Percentiles rank a stretch among this genome's conserved stretches.
Evolutionary conservation across 2,797 vertebrate genomes (phyloP).

Genomic region (Aulostomus chinensis): DNA sequence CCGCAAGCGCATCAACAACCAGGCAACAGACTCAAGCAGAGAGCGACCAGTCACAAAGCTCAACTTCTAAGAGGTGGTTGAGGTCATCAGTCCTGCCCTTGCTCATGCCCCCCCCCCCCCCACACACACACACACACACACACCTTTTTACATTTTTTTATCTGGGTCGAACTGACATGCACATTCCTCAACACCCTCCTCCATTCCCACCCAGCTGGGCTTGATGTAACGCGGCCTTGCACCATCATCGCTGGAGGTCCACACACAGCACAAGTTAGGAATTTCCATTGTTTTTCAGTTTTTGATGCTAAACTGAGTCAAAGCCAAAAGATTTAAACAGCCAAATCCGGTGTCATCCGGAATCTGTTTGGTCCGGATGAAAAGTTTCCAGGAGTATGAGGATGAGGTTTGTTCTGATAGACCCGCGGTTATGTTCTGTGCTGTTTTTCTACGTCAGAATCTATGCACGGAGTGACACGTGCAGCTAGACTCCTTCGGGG

Average conservation of each 20-base stretch:
- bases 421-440: conserved; percentile 29
- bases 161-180: conserved; percentile 47
- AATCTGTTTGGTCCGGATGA: conserved; percentile 23
- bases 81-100: background rate
- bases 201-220: conserved; percentile 44
- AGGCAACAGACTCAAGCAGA: conserved; percentile 86
- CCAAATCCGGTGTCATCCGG: conserved; percentile 46
- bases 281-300: conserved; percentile 30
- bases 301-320: conserved; percentile 37
- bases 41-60: conserved; percentile 96
- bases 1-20: conserved; percentile 93
- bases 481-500: conserved; percentile 40
- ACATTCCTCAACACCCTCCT: conserved; percentile 63
- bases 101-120: too few relatives aligned
- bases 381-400: conserved; percentile 12
- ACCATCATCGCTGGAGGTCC: conserved; percentile 31
- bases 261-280: conserved; percentile 39
- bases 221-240: conserved; percentile 18
- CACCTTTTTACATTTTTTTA: background rate
- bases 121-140: too few relatives aligned
- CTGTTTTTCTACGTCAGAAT: conserved; percentile 61
- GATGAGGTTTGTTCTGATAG: conserved; percentile 4
- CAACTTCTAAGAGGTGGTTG: conserved; percentile 84
- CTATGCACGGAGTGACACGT: conserved; percentile 58
- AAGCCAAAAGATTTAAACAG: conserved; percentile 58